These are phyloP conservation scores for Ispidina lecontei DNA, from an alignment of 2,797 vertebrate genomes.

Conservation along the genomic window DNA sequence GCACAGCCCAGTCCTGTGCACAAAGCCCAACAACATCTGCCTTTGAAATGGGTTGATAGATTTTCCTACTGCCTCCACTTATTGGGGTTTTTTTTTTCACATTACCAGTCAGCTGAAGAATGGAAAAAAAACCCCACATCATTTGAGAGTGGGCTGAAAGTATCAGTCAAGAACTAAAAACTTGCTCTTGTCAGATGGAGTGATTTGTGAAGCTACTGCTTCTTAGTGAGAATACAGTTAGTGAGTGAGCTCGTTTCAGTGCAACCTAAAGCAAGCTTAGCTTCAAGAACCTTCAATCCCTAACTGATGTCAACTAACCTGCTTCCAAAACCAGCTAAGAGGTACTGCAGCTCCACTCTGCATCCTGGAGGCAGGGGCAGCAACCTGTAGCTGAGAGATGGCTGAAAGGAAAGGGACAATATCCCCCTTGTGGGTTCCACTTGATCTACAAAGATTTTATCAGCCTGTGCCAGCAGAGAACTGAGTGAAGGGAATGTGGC, in stretches of 20 bases:
- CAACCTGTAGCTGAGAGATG: not conserved
- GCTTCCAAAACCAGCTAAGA: not conserved
- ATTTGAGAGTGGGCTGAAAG: not conserved
- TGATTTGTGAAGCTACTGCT: not conserved
- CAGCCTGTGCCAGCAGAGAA: not conserved
- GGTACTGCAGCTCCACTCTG: not conserved
- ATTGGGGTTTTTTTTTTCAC: not conserved
- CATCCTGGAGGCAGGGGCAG: not conserved
- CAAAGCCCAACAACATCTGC: not conserved
- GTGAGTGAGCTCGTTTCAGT: not conserved
- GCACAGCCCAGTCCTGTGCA: not conserved
- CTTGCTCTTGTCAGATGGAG: not conserved
- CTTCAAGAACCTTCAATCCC: not conserved
- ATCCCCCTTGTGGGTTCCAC: not conserved
- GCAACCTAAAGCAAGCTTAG: not conserved
- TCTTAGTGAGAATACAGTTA: not conserved
- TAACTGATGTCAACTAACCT: not conserved
- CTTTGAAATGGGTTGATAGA: accelerated
- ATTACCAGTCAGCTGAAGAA: not conserved
- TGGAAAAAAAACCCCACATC: not conserved
- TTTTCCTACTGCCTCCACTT: not conserved
- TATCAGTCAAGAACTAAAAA: not conserved
- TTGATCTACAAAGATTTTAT: not conserved
- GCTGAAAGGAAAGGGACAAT: not conserved
- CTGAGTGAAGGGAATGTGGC: not conserved